Evolutionary conservation across 2,113 vertebrate species (phyloP), one percentile per base, ranked within the genome.

Genomic region (Candoia aspera): DNA sequence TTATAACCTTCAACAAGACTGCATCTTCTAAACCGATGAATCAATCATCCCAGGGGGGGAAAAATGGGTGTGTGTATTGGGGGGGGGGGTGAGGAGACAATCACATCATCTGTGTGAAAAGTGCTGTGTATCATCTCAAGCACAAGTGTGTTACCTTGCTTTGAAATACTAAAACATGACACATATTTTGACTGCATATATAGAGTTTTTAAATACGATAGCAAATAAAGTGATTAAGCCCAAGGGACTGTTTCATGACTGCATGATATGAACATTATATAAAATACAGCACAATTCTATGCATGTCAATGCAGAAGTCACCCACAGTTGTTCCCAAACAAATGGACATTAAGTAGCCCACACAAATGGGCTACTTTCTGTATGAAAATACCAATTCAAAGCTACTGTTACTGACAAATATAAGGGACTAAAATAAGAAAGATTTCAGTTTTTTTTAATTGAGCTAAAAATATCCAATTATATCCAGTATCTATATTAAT

Each of bases 151-250:
- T 2, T 53, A 37, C 91, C 90, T 92, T 79, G 60, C 33, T 54
- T 94, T 92, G 83, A 60, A 54, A 87, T 42, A 87, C 8, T 92
- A 29, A 90, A 90, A 21, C 10, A 90, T 15, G 37, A 12, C 54
- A 49, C 49, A 68, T 15, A 87, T 21, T 29, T 90, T 89, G 53
- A 33, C 23, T 24, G 19, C 6, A 87, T 86, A 84, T 87, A 4
- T 59, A 85, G 5, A 37, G 88, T 29, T 84, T 91, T 2, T 13
- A 79, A 79, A 79, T 90, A n/a, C 23, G 86, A 86, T 62, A 2
- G 23, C 58, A 62, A 62, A 62, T 60, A 17, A 73, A 91, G 26
- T 8, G 33, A 91, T 42, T 26, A 49, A 42, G 12, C 42, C 92
- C 0, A 86, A 60, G 89, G 33, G n/a, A 54, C 21, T 24, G 23